Evolutionary conservation across 2,888 invertebrate species (phyloP), one percentile per base, ranked within the genome.

Genomic region (Caenorhabditis auriculariae): DNA sequence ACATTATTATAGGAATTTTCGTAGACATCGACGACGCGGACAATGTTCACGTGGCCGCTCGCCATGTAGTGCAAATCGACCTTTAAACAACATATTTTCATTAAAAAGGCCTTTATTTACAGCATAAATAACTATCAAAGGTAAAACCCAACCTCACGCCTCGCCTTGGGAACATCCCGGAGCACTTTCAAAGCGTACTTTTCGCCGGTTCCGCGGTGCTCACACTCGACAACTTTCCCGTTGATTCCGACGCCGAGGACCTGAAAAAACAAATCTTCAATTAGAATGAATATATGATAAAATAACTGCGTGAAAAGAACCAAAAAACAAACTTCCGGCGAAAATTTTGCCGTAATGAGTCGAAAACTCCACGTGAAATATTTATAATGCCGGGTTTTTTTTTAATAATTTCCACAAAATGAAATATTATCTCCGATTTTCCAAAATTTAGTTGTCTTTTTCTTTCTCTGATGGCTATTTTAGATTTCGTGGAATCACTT

Each of bases 221-320:
- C 89, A 84, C 95, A 96, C 85, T 95, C 91, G 19, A 98, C 90
- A 51, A 98, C 96, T 88, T 96, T 96, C 65, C 96, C 96, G 84
- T 95, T 98, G 74, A 98, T 95, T 12, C 96, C 96, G 64, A 95
- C 87, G 42, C 96, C 96, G 61, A 98, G 87, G 28, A 95, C 94
- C 63, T 89, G 54, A 3, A 58, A 54, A 35, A 38, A 32, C n/a
- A n/a, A n/a, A n/a, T n/a, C n/a, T n/a, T n/a, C n/a, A n/a, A n/a
- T n/a, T n/a, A n/a, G n/a, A n/a, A n/a, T n/a, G n/a, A n/a, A n/a
- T n/a, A n/a, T n/a, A n/a, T n/a, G n/a, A n/a, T n/a, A n/a, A n/a
- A n/a, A n/a, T n/a, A n/a, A n/a, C n/a, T n/a, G n/a, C n/a, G n/a
- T n/a, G n/a, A n/a, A n/a, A n/a, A n/a, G n/a, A n/a, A n/a, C n/a